Percentiles rank a stretch among this genome's conserved stretches.
Conservation (phyloP, 2,888 invertebrate species). For the Dryomyza anilis region DNA sequence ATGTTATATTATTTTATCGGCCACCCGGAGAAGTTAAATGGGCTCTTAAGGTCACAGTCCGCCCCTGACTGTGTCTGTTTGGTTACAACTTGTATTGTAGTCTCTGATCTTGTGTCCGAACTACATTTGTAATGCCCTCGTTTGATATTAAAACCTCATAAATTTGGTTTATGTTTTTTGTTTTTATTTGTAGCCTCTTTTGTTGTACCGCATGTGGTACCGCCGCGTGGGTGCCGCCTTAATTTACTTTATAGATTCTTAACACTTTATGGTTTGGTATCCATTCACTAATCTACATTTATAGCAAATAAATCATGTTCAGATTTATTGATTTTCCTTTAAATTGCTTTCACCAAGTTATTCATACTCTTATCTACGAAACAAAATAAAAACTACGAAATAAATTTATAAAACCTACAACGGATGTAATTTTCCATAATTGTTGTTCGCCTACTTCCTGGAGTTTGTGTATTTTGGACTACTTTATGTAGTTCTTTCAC, state of each 20-base stretch:
- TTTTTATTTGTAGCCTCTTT: neutral
- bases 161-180: neutral
- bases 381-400: neutral
- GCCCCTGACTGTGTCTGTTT: no score
- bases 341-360: neutral
- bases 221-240: neutral
- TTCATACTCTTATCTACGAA: neutral
- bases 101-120: neutral
- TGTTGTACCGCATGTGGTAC: neutral
- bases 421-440: conserved; percentile 22
- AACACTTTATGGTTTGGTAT: neutral
- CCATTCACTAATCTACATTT: neutral
- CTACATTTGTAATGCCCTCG: neutral
- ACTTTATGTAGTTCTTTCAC: neutral
- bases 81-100: neutral
- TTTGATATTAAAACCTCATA: neutral
- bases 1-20: no score
- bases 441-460: neutral
- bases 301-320: neutral
- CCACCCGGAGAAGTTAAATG: no score
- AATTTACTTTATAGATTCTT: no score
- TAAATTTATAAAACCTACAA: conserved; percentile 18
- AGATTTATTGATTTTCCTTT: conserved; percentile 1
- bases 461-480: neutral
- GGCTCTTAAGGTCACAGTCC: no score